These are phyloP conservation scores for Branchipolynoe longqiensis DNA, from an alignment of 2,888 invertebrate species.

Conservation along the genomic window DNA sequence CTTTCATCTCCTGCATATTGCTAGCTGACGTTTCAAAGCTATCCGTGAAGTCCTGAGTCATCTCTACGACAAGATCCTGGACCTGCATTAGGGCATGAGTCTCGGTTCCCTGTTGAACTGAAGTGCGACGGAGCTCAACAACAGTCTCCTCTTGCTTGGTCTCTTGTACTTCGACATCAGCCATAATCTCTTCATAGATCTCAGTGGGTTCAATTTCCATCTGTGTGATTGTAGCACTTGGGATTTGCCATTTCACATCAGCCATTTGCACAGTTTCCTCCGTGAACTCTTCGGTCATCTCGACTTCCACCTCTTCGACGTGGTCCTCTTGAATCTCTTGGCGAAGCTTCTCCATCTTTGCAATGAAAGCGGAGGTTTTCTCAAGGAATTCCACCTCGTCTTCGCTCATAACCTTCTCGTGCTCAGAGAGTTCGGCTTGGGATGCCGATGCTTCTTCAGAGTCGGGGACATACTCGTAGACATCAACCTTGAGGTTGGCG, in stretches of 20 bases:
- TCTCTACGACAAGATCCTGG: constrained; percentile 44
- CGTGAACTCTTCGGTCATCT: constrained; percentile 66
- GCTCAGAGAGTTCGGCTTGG: constrained; percentile 73
- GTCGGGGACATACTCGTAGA: constrained; percentile 95
- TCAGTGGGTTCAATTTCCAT: constrained; percentile 59
- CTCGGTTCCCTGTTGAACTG: constrained; percentile 3
- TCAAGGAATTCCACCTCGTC: constrained; percentile 69
- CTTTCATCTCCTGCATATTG: constrained; percentile 33
- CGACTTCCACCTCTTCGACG: constrained; percentile 63
- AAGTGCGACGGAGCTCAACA: constrained; percentile 42
- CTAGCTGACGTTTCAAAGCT: not conserved
- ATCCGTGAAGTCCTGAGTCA: constrained; percentile 28
- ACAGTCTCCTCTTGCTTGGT: constrained; percentile 48
- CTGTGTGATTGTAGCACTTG: constrained; percentile 40
- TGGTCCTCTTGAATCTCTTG: constrained; percentile 67
- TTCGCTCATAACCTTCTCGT: constrained; percentile 54
- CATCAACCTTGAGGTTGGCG: constrained; percentile 82
- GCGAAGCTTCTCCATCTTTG: constrained; percentile 68
- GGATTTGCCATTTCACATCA: constrained; percentile 70
- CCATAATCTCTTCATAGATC: constrained; percentile 50
- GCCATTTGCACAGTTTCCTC: constrained; percentile 70
- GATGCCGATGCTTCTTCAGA: constrained; percentile 88
- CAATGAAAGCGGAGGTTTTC: constrained; percentile 68
- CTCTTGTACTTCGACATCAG: constrained; percentile 8
- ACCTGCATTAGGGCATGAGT: constrained; percentile 38